Base-by-base conservation (phyloP, 2,797 vertebrate species). In the Pantherophis alleghaniensis region DNA sequence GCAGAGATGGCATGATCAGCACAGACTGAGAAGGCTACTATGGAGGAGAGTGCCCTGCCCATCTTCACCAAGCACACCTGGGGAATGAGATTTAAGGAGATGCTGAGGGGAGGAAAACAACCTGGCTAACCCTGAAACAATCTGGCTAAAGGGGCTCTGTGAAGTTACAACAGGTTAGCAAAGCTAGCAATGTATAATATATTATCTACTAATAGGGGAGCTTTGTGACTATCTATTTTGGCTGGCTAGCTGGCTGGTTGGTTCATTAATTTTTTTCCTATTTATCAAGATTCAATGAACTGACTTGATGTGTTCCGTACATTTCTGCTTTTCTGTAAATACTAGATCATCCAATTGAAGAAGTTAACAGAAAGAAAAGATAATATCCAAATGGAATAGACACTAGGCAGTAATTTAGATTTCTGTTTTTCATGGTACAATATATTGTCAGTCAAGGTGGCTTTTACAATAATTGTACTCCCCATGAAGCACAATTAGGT, bases 281-380 rank as follows among this genome's bases (percentile, higher is more conserved):
- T 14, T n/a, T 32, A 0, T 16, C 59, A 86, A 63, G 91, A 86
- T 91, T 93, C 92, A 93, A 53, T 86, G 91, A 90, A 94, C 42
- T 28, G 92, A 90, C 91, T 90, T 51, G 91, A 87, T 89, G 55
- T 26, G n/a, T 37, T 74, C 5, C n/a, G 53, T 2, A 51, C 87
- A 47, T 69, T 91, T 88, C 60, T 42, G 28, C 14, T 51, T 61
- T 42, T 61, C 42, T 61, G 24, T 7, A 28, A 53, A 53, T 87
- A 55, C 51, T 87, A 87, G 26, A 55, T 69, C n/a, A 69, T 69
- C n/a, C 66, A 16, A 32, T 32, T 69, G 14, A 69, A 32, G 14
- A 37, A n/a, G n/a, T 69, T 69, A 69, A 69, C n/a, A 32, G 14
- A 69, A 69, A 69, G 14, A 69, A 69, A 37, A 69, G 18, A 18